Evolutionary conservation across 2,888 invertebrate genomes (phyloP).

Genomic region (Caenorhabditis afra): DNA sequence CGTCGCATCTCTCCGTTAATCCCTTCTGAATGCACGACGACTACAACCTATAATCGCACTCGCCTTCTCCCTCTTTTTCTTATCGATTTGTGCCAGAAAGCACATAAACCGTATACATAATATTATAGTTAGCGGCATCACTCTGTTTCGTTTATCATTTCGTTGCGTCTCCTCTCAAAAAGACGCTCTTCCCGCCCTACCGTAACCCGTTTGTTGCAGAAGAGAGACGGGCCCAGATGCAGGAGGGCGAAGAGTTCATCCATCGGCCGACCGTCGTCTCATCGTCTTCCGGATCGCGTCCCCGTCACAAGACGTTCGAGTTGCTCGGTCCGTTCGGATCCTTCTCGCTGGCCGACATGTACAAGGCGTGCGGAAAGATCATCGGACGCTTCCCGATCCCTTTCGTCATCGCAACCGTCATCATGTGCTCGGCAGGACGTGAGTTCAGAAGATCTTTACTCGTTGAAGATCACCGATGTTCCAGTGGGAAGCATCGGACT

Average conservation of each 20-base stretch:
- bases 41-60: constrained; percentile 12
- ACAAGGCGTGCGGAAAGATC: constrained; percentile 56
- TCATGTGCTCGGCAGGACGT: constrained; percentile 59
- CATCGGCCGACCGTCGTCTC: constrained; percentile 49
- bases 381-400: constrained; percentile 66
- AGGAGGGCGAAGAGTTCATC: constrained; percentile 52
- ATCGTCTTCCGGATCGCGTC: constrained; percentile 21
- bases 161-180: background rate
- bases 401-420: constrained; percentile 65
- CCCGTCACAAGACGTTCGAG: constrained; percentile 44
- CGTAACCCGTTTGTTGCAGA: background rate
- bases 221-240: constrained; percentile 34
- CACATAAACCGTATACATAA: constrained; percentile 32
- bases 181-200: constrained; percentile 10
- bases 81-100: background rate
- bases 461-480: background rate
- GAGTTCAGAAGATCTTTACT: constrained; percentile 1
- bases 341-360: constrained; percentile 52
- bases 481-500: constrained; percentile 56
- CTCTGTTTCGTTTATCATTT: constrained; percentile 12
- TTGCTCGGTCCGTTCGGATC: constrained; percentile 26
- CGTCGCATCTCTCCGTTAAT: background rate
- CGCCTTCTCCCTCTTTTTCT: constrained; percentile 2
- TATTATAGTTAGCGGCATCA: constrained; percentile 51
- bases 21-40: background rate